A percentile compares a stretch with the other conserved stretches of the same genome.
phyloP scores from a whole-genome alignment of 2,113 vertebrate genomes.

The Zeus faber region DNA sequence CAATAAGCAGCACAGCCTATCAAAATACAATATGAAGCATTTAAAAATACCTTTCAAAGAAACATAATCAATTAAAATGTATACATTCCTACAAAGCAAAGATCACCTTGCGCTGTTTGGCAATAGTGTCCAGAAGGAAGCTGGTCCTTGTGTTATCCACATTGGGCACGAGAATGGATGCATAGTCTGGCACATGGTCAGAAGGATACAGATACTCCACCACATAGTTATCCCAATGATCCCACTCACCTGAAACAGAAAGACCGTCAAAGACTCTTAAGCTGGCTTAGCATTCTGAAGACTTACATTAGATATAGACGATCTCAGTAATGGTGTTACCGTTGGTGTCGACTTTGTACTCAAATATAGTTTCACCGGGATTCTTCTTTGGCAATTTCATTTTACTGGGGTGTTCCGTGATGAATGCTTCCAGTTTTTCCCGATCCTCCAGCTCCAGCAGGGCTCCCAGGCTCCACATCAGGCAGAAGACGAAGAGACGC shows the following conservation, averaged over 20 bases:
- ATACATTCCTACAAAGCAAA: background rate
- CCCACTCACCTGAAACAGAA: constrained; percentile 77
- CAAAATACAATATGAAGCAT: background rate
- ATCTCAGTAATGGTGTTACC: constrained; percentile 63
- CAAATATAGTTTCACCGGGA: constrained; percentile 78
- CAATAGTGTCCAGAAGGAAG: constrained; percentile 83
- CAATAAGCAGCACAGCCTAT: constrained; percentile 86
- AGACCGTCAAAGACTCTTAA: too few species aligned
- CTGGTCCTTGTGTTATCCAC: constrained; percentile 85
- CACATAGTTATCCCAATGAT: constrained; percentile 77
- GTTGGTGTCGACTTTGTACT: constrained; percentile 77
- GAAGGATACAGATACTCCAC: constrained; percentile 81
- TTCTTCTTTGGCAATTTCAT: constrained; percentile 70
- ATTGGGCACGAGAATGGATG: constrained; percentile 86
- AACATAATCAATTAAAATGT: background rate
- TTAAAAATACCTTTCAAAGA: background rate
- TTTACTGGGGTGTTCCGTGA: constrained; percentile 52
- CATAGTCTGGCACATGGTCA: constrained; percentile 74
- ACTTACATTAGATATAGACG: background rate
- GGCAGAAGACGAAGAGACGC: constrained; percentile 80
- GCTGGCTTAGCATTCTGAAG: too few species aligned
- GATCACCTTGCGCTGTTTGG: constrained; percentile 85
- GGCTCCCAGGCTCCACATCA: constrained; percentile 89
- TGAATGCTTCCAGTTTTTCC: constrained; percentile 76
- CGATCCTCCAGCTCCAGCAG: constrained; percentile 78